Evolutionary conservation across 2,113 vertebrate species (phyloP).

Genomic region (Xenopus borealis): DNA sequence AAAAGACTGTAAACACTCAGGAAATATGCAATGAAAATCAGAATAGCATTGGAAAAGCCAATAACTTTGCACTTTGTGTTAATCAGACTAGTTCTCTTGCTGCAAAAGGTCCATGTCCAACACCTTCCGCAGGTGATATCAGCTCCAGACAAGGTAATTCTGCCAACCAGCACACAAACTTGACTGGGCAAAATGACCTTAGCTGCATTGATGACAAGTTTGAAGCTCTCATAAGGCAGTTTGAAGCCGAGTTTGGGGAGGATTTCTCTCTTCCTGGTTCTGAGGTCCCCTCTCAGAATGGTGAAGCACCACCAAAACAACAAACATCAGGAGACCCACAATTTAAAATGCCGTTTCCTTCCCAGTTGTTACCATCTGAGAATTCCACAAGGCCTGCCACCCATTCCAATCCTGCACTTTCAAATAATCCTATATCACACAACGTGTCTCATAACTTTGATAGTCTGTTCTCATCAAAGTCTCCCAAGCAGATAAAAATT

Average conservation of each 20-base stretch:
- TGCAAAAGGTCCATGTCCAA: slow-evolving; percentile 47
- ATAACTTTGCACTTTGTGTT: not conserved
- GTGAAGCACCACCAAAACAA: slow-evolving; percentile 55
- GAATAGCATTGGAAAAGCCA: slow-evolving; percentile 13
- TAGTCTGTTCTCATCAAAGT: slow-evolving; percentile 58
- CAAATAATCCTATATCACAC: slow-evolving; percentile 23
- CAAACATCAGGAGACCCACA: slow-evolving; percentile 33
- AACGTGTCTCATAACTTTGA: slow-evolving; percentile 48
- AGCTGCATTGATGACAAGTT: slow-evolving; percentile 82
- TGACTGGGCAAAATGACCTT: slow-evolving; percentile 51
- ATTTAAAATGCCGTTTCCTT: slow-evolving; percentile 24
- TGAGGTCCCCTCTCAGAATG: slow-evolving; percentile 50
- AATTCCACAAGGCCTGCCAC: slow-evolving; percentile 20
- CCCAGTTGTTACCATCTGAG: not conserved
- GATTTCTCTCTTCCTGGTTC: slow-evolving; percentile 59
- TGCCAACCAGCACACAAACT: slow-evolving; percentile 47
- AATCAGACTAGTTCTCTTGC: not conserved
- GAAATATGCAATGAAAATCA: slow-evolving; percentile 72
- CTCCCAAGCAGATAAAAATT: slow-evolving; percentile 89
- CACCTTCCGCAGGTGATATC: slow-evolving; percentile 48
- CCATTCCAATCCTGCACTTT: slow-evolving; percentile 3
- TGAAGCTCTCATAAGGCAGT: slow-evolving; percentile 91
- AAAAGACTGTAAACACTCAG: slow-evolving; percentile 81
- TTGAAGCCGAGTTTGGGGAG: slow-evolving; percentile 91
- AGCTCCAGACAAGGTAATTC: slow-evolving; percentile 48